Conservation (phyloP, 2,888 invertebrate genomes). For the Coenonympha arcania region DNA sequence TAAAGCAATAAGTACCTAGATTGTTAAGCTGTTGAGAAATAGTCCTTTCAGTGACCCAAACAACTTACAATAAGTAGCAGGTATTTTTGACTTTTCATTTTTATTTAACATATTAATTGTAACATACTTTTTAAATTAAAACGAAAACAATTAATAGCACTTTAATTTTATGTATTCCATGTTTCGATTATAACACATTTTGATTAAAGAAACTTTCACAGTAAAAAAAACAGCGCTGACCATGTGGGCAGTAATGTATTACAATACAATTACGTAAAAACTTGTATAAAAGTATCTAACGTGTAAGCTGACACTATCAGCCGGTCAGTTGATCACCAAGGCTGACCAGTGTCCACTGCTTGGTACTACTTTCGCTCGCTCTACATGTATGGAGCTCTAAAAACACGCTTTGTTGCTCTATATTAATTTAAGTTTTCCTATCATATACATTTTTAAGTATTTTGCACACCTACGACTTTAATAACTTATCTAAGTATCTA, state of each 20-base stretch:
- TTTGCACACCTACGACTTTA: too few relatives aligned
- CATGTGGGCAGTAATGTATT: too few relatives aligned
- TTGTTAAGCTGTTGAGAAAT: constrained; percentile 7
- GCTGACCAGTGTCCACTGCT: constrained; percentile 54
- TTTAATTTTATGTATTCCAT: too few relatives aligned
- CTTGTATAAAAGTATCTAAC: constrained; percentile 27
- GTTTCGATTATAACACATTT: too few relatives aligned
- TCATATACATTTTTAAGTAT: not conserved
- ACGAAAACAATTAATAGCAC: too few relatives aligned
- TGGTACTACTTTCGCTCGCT: constrained; percentile 62
- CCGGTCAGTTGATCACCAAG: constrained; percentile 45
- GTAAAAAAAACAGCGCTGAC: too few relatives aligned
- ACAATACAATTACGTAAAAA: constrained; percentile 16
- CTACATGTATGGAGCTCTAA: constrained; percentile 28
- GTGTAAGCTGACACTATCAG: constrained; percentile 25
- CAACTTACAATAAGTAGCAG: too few relatives aligned
- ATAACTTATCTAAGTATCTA: too few relatives aligned
- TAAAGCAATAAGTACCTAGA: constrained; percentile 10
- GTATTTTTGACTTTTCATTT: too few relatives aligned
- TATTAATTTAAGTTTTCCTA: constrained; percentile 7
- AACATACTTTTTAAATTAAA: too few relatives aligned
- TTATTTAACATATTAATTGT: too few relatives aligned
- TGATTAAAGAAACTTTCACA: too few relatives aligned
- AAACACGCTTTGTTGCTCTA: constrained; percentile 17
- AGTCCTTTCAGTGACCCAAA: constrained; percentile 14